Evolutionary conservation across 1,140 invertebrate genomes (phyloP), one percentile per base, ranked within the genome.

Genomic region (Drosophila ercepeae): DNA sequence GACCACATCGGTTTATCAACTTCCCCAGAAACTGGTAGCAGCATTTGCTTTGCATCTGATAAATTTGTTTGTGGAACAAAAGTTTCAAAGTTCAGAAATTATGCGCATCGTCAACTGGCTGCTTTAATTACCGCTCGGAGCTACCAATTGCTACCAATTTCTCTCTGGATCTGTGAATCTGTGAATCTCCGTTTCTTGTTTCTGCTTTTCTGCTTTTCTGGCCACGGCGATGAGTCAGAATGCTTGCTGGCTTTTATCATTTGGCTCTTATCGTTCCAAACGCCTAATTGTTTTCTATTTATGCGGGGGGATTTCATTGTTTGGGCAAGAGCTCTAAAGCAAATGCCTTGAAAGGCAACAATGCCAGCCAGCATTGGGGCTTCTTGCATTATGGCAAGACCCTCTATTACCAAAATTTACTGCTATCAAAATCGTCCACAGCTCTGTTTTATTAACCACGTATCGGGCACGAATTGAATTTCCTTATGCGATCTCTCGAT

Each of bases 211-310:
- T n/a, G n/a, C n/a, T n/a, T n/a, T n/a, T n/a, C n/a, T 5, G 41
- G 48, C 52, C 48, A 29, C 3, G n/a, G 51, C 19, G 51, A 81
- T 81, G 67, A 74, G 49, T 73, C 72, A 77, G 42, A 46, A 39
- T 69, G 54, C 46, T 61, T 68, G 64, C 46, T 49, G 27, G 21
- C 75, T 59, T 70, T 83, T 78, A 86, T 76, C 63, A 59, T 79
- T 34, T 36, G 55, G 75, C 82, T 74, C 76, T 86, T 84, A 84
- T 84, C 79, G 75, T 49, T 57, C 51, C 36, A 63, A 86, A 63
- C 68, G 60, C 81, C 59, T 86, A 86, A 86, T 86, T 86, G 81
- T 86, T 88, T 86, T 86, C 76, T 74, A 88, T 86, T 86, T 77
- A 86, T 81, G 82, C 81, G 63, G 81, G 63, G 61, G 68, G 58